Evolutionary conservation across 1,140 invertebrate genomes (phyloP).

Genomic region (Archegozetes longisetosus): DNA sequence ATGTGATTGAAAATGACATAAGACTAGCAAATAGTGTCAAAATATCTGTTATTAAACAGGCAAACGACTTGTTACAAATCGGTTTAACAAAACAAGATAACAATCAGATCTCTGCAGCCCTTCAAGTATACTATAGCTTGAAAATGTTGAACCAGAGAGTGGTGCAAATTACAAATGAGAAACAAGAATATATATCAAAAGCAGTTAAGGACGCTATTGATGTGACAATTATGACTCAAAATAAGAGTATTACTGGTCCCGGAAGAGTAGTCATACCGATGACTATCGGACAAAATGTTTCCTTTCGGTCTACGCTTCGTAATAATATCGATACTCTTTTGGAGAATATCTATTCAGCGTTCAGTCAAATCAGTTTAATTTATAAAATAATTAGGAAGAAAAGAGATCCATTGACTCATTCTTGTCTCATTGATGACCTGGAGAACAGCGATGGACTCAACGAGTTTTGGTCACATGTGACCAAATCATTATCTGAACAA

Average conservation of each 20-base stretch:
- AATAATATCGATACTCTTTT: conserved; percentile 57
- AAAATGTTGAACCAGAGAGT: conserved; percentile 40
- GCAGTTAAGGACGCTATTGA: not conserved
- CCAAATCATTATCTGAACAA: conserved; percentile 18
- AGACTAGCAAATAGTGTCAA: conserved; percentile 45
- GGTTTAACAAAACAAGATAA: conserved; percentile 48
- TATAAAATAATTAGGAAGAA: conserved; percentile 37
- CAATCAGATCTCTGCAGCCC: conserved; percentile 43
- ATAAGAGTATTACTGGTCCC: conserved; percentile 32
- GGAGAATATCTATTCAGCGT: conserved; percentile 46
- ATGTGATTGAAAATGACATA: conserved; percentile 49
- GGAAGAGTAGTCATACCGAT: conserved; percentile 45
- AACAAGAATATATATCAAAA: not conserved
- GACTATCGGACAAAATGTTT: conserved; percentile 43
- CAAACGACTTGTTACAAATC: conserved; percentile 44
- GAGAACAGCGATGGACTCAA: conserved; percentile 6
- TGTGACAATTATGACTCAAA: not conserved
- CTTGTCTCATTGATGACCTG: conserved; percentile 35
- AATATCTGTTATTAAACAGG: conserved; percentile 46
- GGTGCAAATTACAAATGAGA: conserved; percentile 30
- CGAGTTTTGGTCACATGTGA: conserved; percentile 22
- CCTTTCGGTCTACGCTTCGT: conserved; percentile 56
- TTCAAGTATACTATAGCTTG: conserved; percentile 56
- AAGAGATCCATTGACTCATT: conserved; percentile 35
- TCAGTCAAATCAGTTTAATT: conserved; percentile 39